A percentile compares a stretch with the other conserved stretches of the same genome.
Evolutionary conservation across 2,113 vertebrate genomes (phyloP).

Genomic region (Cariama cristata): DNA sequence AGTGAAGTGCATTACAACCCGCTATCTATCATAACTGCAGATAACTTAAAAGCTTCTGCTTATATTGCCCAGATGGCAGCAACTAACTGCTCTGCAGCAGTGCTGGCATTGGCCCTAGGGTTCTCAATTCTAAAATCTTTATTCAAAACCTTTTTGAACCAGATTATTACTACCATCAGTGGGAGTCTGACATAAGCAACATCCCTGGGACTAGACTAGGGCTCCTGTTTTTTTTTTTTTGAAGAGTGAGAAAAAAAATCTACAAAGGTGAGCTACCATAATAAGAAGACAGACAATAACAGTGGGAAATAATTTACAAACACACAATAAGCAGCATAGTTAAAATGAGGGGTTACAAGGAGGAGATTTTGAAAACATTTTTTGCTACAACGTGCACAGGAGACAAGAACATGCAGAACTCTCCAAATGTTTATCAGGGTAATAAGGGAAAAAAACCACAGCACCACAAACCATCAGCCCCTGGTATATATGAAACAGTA

Average conservation of each 20-base stretch:
- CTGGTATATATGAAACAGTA: background rate
- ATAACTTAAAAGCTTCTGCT: background rate
- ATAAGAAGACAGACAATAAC: background rate
- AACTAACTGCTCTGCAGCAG: background rate
- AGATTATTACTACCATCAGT: background rate
- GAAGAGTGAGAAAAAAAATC: background rate
- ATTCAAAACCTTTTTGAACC: background rate
- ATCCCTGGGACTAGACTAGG: background rate
- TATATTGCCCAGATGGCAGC: fast-evolving
- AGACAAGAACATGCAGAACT: background rate
- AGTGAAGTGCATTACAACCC: too few species aligned
- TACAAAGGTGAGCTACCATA: background rate
- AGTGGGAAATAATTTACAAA: background rate
- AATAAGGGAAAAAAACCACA: background rate
- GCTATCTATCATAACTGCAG: fast-evolving
- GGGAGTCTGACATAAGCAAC: background rate
- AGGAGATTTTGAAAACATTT: background rate
- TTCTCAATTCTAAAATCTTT: background rate
- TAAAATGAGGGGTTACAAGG: background rate
- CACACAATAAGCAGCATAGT: background rate
- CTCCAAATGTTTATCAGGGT: background rate
- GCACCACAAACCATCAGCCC: background rate
- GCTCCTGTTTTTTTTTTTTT: background rate
- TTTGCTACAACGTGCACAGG: background rate
- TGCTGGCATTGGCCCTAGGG: background rate